Percentiles rank a stretch among this genome's conserved stretches.
Evolutionary conservation across 2,797 vertebrate species (phyloP).

Genomic region (Scomberomorus guttatus): DNA sequence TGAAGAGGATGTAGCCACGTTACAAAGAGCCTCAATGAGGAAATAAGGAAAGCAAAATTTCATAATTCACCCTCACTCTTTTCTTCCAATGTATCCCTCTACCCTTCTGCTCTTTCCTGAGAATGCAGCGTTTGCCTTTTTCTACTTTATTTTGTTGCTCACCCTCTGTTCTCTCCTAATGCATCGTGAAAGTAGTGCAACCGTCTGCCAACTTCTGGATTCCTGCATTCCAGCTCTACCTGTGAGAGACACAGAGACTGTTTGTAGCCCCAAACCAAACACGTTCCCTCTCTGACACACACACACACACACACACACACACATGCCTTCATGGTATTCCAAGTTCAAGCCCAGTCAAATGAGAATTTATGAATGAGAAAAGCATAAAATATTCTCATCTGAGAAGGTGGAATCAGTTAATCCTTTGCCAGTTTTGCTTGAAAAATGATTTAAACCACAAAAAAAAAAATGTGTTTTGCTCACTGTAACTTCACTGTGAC

Average conservation of each 20-base stretch:
- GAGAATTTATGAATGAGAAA: conserved; percentile 20
- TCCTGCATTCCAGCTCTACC: conserved; percentile 61
- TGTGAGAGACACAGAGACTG: conserved; percentile 36
- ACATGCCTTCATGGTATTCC: not conserved
- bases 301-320: conserved; percentile 18
- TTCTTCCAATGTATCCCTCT: not conserved
- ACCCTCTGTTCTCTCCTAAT: not conserved
- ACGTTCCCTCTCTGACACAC: not conserved
- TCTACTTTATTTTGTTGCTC: not conserved
- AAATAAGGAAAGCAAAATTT: not conserved
- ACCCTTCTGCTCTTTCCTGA: not conserved
- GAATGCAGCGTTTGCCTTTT: not conserved
- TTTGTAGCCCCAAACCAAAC: conserved; percentile 28
- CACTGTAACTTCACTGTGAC: too few species aligned
- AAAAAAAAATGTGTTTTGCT: too few species aligned
- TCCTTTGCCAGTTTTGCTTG: too few species aligned
- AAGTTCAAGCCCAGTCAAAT: not conserved
- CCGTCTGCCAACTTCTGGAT: conserved; percentile 33
- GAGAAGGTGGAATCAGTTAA: too few species aligned
- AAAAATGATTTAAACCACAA: too few species aligned
- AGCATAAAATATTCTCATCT: too few species aligned
- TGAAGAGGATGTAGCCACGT: not conserved
- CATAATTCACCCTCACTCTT: not conserved
- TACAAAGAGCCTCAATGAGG: not conserved
- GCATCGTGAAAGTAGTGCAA: not conserved